Conservation (phyloP, 2,888 invertebrate species). For the Sussaba pulchella region DNA sequence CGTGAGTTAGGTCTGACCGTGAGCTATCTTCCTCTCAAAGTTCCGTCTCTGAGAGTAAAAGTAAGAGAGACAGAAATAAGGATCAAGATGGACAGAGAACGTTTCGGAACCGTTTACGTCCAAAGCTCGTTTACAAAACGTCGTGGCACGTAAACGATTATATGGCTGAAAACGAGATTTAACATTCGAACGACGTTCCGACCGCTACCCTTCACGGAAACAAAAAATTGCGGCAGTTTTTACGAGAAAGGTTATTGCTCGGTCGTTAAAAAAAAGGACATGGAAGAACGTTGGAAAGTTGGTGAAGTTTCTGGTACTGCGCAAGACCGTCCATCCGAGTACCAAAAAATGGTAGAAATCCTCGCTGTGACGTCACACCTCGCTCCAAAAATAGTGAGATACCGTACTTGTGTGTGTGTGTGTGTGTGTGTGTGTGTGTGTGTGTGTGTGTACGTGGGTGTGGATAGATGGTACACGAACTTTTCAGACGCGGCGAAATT, state of each 20-base stretch:
- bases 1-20: no score
- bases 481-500: slow-evolving; percentile 68
- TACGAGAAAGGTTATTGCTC: no score
- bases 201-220: no score
- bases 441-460: neutral
- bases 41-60: no score
- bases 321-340: neutral
- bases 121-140: neutral
- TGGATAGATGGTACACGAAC: neutral
- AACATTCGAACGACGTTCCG: no score
- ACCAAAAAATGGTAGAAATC: neutral
- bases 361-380: neutral
- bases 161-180: no score
- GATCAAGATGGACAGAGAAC: neutral
- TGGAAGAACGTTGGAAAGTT: no score
- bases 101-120: neutral
- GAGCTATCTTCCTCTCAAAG: no score
- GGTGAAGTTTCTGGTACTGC: no score
- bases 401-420: neutral
- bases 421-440: neutral
- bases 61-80: no score
- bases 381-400: neutral
- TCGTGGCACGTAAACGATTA: neutral
- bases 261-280: no score
- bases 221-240: no score